A percentile compares a stretch with the other conserved stretches of the same genome.
These are phyloP conservation scores for Orestias chungarensis DNA, from an alignment of 2,797 vertebrate species.

Conservation along the genomic window DNA sequence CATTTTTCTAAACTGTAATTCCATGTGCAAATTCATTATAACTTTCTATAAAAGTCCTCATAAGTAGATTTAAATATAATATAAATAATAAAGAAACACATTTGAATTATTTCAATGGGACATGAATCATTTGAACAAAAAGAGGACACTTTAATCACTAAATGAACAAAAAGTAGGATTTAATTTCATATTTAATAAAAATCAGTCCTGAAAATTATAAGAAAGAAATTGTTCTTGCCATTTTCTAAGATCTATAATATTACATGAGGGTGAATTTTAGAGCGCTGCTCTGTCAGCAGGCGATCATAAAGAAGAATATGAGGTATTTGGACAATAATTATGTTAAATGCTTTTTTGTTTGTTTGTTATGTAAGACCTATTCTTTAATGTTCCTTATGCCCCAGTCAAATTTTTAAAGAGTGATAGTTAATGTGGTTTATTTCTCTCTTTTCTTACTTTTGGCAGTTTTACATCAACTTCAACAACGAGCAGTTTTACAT, in stretches of 20 bases:
- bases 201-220: not conserved
- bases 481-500: slow-evolving; percentile 75
- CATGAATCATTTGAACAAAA: no score
- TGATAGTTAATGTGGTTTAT: not conserved
- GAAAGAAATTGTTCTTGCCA: not conserved
- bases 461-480: slow-evolving; percentile 75
- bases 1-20: not conserved
- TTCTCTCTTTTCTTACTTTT: not conserved
- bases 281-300: not conserved
- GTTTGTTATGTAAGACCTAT: not conserved
- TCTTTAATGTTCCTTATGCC: not conserved
- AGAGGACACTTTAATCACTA: no score
- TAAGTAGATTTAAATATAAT: no score
- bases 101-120: no score
- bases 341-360: not conserved
- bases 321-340: not conserved
- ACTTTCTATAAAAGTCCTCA: not conserved
- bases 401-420: not conserved
- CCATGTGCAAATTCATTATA: not conserved
- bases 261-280: not conserved
- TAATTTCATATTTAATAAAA: not conserved
- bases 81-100: no score
- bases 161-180: no score
- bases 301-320: slow-evolving; percentile 6
- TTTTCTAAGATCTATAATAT: not conserved